phyloP scores from a whole-genome alignment of 2,888 invertebrate genomes.

The Drosophila flavopinicola region DNA sequence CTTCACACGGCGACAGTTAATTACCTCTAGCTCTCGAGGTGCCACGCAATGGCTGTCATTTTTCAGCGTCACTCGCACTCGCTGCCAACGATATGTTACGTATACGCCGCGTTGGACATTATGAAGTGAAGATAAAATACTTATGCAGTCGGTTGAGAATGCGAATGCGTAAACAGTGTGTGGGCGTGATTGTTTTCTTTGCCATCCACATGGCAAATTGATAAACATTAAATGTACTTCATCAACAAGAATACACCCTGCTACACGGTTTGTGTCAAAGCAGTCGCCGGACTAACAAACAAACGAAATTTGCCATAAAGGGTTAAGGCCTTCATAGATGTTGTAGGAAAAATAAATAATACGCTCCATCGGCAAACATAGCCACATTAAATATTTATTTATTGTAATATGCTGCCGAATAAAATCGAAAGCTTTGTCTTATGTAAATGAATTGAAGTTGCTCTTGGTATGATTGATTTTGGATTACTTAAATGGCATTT shows the following conservation, averaged over 20 bases:
- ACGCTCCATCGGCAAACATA: conserved; percentile 3
- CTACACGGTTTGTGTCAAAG: not conserved
- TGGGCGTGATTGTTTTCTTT: not conserved
- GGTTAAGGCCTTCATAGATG: conserved; percentile 3
- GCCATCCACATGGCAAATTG: conserved; percentile 2
- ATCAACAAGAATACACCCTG: not conserved
- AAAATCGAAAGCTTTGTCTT: not conserved
- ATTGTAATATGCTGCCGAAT: conserved; percentile 28
- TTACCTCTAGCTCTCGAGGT: conserved; percentile 34
- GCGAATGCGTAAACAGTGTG: not conserved
- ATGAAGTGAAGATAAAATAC: conserved; percentile 10
- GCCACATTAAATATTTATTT: conserved; percentile 58
- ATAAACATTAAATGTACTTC: conserved; percentile 3
- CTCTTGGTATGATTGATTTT: not conserved
- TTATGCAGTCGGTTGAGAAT: conserved; percentile 1
- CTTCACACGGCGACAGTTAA: conserved; percentile 25
- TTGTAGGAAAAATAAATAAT: conserved; percentile 28
- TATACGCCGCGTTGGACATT: conserved; percentile 30
- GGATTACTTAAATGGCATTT: not conserved
- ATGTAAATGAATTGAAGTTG: too few relatives aligned
- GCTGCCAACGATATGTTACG: conserved; percentile 16
- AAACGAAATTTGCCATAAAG: conserved; percentile 25
- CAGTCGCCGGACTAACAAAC: conserved; percentile 25
- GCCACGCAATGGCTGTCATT: conserved; percentile 30
- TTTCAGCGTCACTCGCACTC: conserved; percentile 45